These are phyloP conservation scores for Synergus umbraculus DNA, from an alignment of 2,888 invertebrate species.

Conservation along the genomic window DNA sequence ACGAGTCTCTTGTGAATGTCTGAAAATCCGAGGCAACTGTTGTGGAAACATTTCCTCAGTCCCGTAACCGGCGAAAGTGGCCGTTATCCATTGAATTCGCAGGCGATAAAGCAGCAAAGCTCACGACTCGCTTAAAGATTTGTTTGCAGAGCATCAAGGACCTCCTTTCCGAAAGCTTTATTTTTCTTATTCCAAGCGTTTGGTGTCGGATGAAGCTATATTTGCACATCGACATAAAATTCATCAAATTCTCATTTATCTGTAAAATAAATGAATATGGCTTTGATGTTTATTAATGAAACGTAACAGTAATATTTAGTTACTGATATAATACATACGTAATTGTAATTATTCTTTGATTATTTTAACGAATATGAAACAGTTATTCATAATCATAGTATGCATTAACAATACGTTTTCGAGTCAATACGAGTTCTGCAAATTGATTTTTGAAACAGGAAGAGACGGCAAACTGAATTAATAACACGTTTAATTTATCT, in stretches of 20 bases:
- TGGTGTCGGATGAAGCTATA: not conserved
- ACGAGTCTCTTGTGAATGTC: slow-evolving; percentile 21
- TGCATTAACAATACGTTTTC: slow-evolving; percentile 27
- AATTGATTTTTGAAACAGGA: slow-evolving; percentile 32
- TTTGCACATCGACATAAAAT: not conserved
- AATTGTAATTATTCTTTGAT: not conserved
- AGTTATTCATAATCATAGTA: slow-evolving; percentile 24
- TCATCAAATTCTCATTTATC: not conserved
- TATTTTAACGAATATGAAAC: slow-evolving; percentile 21
- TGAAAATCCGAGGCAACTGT: slow-evolving; percentile 23
- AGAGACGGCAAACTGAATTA: slow-evolving; percentile 3
- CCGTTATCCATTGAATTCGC: slow-evolving; percentile 48
- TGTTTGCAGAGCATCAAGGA: slow-evolving; percentile 35
- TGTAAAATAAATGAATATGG: not conserved
- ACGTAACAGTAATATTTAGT: not conserved
- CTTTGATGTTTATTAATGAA: not conserved
- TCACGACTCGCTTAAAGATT: slow-evolving; percentile 39
- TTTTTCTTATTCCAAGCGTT: slow-evolving; percentile 1
- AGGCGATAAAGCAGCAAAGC: slow-evolving; percentile 50
- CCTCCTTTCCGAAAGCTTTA: slow-evolving; percentile 5
- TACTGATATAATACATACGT: slow-evolving; percentile 18
- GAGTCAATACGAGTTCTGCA: slow-evolving; percentile 28
- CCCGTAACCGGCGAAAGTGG: slow-evolving; percentile 39
- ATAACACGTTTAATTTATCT: slow-evolving; percentile 29
- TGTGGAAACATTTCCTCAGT: slow-evolving; percentile 34